phyloP scores from a whole-genome alignment of 2,113 vertebrate genomes.

The Ciconia maguari region DNA sequence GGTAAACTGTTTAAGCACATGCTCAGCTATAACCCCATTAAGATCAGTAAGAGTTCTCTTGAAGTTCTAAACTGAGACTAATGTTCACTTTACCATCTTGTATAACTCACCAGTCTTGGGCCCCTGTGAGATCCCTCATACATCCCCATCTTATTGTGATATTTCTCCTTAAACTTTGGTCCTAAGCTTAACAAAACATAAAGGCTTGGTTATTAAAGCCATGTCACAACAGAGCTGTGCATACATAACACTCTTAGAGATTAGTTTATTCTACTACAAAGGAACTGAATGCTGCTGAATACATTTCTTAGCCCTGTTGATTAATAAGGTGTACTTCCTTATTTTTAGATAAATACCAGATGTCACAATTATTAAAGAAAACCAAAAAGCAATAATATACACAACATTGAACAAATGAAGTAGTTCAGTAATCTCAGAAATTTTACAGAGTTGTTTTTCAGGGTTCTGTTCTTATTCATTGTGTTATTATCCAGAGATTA shows the following conservation, averaged over 20 bases:
- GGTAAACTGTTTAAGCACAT: not conserved
- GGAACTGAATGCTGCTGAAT: not conserved
- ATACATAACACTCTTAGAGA: not conserved
- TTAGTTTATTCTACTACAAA: not conserved
- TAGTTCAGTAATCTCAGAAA: not conserved
- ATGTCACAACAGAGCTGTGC: not conserved
- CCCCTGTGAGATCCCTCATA: not conserved
- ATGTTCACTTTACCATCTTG: not conserved
- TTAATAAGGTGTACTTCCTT: not conserved
- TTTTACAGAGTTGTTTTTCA: not conserved
- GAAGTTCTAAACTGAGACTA: not conserved
- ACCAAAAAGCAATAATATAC: not conserved
- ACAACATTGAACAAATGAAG: not conserved
- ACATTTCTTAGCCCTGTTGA: not conserved
- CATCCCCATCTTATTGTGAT: not conserved
- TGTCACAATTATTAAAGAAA: not conserved
- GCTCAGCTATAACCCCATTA: not conserved
- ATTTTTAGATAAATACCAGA: constrained; percentile 27
- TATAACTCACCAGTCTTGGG: not conserved
- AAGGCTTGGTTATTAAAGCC: not conserved
- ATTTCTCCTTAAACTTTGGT: not conserved
- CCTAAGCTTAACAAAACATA: not conserved
- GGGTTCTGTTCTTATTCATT: not conserved
- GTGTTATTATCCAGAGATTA: not conserved
- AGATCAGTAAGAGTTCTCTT: not conserved